Evolutionary conservation across 2,888 invertebrate genomes (phyloP).

Genomic region (Metopia argyrocephala): DNA sequence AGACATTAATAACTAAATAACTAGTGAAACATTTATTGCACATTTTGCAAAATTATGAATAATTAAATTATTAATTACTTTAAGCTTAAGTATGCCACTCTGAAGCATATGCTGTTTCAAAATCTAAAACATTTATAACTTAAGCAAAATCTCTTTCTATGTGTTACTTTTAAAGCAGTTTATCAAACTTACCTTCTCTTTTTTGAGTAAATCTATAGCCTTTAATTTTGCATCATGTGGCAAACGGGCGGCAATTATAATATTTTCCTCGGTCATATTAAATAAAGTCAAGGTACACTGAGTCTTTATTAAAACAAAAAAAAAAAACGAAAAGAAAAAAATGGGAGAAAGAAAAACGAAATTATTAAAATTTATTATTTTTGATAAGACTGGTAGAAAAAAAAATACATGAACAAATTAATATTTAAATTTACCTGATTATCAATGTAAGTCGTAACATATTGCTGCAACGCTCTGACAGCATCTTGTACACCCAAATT

Average conservation of each 20-base stretch:
- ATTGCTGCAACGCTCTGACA: conserved; percentile 88
- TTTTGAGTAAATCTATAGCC: conserved; percentile 83
- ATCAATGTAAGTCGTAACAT: conserved; percentile 85
- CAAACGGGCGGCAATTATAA: conserved; percentile 90
- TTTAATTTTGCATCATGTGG: conserved; percentile 83
- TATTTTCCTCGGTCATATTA: conserved; percentile 92
- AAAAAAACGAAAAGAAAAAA: too few species aligned
- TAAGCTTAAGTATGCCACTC: too few species aligned
- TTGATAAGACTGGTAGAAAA: too few species aligned
- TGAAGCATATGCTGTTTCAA: too few species aligned
- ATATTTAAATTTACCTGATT: conserved; percentile 81
- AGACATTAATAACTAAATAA: too few species aligned
- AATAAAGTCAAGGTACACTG: conserved; percentile 90
- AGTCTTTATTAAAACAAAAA: conserved; percentile 83
- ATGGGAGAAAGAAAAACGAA: too few species aligned
- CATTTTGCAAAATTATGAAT: too few species aligned
- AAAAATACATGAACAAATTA: background rate
- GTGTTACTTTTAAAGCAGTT: background rate
- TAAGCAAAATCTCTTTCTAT: too few species aligned
- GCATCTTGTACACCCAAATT: conserved; percentile 91
- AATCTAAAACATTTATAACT: too few species aligned
- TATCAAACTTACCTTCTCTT: conserved; percentile 84
- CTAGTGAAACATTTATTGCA: too few species aligned
- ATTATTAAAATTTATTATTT: background rate
- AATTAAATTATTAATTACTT: too few species aligned